phyloP scores from a whole-genome alignment of 2,113 vertebrate species.

The Podilymbus podiceps region DNA sequence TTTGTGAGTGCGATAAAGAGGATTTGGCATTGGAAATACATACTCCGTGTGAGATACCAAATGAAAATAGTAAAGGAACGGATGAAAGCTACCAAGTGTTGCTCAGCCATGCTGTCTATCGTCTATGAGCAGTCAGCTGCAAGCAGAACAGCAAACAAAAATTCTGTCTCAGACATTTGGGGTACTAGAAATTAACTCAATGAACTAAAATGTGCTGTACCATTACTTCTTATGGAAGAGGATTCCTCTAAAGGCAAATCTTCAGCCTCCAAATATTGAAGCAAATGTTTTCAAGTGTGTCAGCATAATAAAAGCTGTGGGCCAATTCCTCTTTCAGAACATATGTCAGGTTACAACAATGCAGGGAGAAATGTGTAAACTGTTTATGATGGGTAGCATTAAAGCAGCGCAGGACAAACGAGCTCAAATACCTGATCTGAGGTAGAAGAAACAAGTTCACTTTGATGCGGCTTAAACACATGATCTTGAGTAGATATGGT shows the following conservation, averaged over 20 bases:
- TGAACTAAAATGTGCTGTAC: not conserved
- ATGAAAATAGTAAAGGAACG: not conserved
- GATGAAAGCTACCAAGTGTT: not conserved
- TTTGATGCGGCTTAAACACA: not conserved
- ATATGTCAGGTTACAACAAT: not conserved
- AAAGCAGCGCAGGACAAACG: not conserved
- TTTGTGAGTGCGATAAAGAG: slow-evolving; percentile 10
- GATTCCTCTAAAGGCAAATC: not conserved
- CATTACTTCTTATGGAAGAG: not conserved
- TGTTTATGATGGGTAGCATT: not conserved
- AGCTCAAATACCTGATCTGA: not conserved
- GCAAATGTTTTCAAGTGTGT: not conserved
- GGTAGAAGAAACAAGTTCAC: not conserved
- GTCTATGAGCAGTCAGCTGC: not conserved
- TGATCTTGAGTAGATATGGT: not conserved
- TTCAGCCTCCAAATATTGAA: not conserved
- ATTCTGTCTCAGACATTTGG: not conserved
- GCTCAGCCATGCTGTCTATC: not conserved
- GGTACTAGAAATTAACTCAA: not conserved
- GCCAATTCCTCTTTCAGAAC: not conserved
- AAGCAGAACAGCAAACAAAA: not conserved
- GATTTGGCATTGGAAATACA: slow-evolving; percentile 4
- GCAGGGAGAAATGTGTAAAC: not conserved
- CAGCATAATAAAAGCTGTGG: not conserved
- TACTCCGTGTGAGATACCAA: not conserved